Conservation (phyloP, 2,113 vertebrate genomes). For the Hassar affinis region DNA sequence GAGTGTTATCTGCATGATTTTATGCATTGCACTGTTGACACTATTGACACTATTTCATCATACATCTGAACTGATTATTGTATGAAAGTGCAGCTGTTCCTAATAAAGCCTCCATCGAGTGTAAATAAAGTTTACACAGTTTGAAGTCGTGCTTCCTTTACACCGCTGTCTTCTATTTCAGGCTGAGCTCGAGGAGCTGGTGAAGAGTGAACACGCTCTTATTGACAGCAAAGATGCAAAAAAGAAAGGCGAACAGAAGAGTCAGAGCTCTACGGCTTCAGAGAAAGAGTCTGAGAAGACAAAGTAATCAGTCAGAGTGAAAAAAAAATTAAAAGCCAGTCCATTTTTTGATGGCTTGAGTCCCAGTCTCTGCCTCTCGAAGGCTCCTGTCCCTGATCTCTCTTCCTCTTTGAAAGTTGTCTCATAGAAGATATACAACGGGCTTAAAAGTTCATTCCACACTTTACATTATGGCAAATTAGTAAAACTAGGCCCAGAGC, state of each 20-base stretch:
- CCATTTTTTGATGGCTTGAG: background rate
- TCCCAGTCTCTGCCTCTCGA: background rate
- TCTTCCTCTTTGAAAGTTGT: background rate
- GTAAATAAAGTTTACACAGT: background rate
- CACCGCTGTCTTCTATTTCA: conserved; percentile 49
- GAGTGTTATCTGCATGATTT: background rate
- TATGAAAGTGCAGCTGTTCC: background rate
- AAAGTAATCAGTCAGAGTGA: conserved; percentile 50
- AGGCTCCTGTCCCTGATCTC: background rate
- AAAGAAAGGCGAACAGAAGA: conserved; percentile 48
- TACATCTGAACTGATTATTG: background rate
- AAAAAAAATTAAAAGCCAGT: background rate
- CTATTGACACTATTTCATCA: background rate
- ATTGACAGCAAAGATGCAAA: conserved; percentile 74
- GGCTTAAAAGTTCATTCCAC: background rate
- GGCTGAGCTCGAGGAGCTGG: conserved; percentile 83
- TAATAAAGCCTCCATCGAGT: background rate
- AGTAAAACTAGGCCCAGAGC: background rate
- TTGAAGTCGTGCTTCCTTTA: background rate
- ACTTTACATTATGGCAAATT: background rate
- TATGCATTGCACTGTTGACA: too few species aligned
- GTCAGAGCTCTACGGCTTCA: conserved; percentile 50
- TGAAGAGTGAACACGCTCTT: conserved; percentile 76
- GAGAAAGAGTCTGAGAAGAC: conserved; percentile 59
- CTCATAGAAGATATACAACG: background rate